Evolutionary conservation across 1,140 invertebrate species (phyloP).

Genomic region (Nebria ingens): DNA sequence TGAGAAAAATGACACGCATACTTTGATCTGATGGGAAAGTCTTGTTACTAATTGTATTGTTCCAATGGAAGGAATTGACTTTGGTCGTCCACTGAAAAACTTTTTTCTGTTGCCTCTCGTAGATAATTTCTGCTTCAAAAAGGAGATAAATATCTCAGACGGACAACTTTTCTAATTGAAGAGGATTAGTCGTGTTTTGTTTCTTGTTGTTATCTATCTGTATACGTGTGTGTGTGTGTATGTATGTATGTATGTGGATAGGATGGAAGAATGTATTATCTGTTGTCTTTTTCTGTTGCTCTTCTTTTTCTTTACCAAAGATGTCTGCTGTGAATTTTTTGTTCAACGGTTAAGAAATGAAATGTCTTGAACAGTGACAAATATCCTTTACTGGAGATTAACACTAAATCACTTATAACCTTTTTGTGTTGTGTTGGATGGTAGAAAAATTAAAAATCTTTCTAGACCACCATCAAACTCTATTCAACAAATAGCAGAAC

Average conservation of each 20-base stretch:
- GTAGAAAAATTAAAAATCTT: too few relatives aligned
- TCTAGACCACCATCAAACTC: too few relatives aligned
- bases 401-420: too few relatives aligned
- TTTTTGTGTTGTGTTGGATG: too few relatives aligned
- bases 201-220: not conserved
- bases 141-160: not conserved
- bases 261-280: too few relatives aligned
- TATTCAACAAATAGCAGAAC: too few relatives aligned
- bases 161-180: not conserved
- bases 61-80: too few relatives aligned
- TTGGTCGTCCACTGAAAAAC: too few relatives aligned
- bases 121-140: not conserved
- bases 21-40: too few relatives aligned
- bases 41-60: not conserved
- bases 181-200: not conserved
- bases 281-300: not conserved
- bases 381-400: too few relatives aligned
- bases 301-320: not conserved
- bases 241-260: not conserved
- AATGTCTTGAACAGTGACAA: not conserved
- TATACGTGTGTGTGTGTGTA: not conserved
- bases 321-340: too few relatives aligned
- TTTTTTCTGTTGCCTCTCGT: not conserved
- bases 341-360: not conserved
- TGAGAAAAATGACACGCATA: too few relatives aligned